Conservation (phyloP, 1,140 invertebrate species). For the Diachasmimorpha longicaudata region DNA sequence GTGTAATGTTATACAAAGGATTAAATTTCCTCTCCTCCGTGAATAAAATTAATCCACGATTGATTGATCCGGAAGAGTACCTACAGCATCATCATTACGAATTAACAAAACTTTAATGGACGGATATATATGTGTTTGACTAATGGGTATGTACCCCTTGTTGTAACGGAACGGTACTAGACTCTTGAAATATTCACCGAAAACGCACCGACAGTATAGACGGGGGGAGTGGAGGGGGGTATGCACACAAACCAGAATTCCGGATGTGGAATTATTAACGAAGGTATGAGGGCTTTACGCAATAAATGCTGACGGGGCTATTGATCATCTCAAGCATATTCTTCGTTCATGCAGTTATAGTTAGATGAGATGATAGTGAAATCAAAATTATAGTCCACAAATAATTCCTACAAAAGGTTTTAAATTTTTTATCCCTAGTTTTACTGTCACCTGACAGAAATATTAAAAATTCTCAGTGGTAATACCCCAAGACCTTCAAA, state of each 20-base stretch:
- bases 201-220: neutral
- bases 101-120: neutral
- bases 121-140: neutral
- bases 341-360: neutral
- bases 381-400: neutral
- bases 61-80: neutral
- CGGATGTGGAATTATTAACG: constrained; percentile 1
- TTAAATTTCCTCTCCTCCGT: neutral
- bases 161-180: neutral
- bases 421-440: no score
- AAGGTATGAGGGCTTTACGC: neutral
- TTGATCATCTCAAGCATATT: neutral
- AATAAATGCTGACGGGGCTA: neutral
- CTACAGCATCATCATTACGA: neutral
- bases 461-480: no score
- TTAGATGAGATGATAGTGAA: neutral
- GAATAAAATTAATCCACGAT: neutral
- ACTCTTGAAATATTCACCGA: constrained; percentile 3
- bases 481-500: no score
- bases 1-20: neutral
- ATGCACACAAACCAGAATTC: neutral
- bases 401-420: no score
- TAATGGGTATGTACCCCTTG: neutral
- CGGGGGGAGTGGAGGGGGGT: neutral
- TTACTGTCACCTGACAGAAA: no score